Conservation (phyloP, 2,113 vertebrate genomes). For the Eclectus roratus region DNA sequence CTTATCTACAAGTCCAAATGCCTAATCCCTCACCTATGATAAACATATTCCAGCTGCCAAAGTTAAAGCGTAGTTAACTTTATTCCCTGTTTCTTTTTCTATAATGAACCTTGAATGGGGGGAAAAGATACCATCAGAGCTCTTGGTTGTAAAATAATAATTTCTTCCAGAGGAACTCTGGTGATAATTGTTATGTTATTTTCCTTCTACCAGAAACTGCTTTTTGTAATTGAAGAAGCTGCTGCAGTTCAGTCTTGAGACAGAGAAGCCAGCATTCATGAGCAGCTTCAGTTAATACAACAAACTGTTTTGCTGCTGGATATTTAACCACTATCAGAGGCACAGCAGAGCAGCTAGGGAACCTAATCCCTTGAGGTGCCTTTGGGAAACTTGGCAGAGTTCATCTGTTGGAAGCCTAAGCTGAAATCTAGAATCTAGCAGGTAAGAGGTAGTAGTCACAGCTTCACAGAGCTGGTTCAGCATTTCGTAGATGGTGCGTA, state of each 20-base stretch:
- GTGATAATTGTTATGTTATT: not conserved
- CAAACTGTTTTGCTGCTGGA: not conserved
- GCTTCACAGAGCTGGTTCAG: constrained; percentile 53
- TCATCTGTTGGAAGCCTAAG: not conserved
- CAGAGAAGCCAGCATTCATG: not conserved
- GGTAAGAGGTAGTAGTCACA: constrained; percentile 71
- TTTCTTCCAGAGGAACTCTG: not conserved
- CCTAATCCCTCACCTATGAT: not conserved
- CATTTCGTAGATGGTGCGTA: not conserved
- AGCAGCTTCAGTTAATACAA: not conserved
- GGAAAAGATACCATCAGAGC: not conserved
- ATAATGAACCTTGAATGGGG: not conserved
- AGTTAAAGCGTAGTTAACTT: not conserved
- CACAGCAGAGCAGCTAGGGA: not conserved
- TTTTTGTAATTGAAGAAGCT: not conserved
- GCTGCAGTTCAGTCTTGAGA: not conserved
- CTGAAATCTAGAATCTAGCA: constrained; percentile 20
- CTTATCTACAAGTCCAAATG: not conserved
- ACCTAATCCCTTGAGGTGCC: not conserved
- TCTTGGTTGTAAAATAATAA: not conserved
- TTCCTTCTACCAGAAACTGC: not conserved
- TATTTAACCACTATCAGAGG: not conserved
- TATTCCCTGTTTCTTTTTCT: not conserved
- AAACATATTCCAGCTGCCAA: not conserved
- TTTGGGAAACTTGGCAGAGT: not conserved